Base-by-base conservation (phyloP, 2,888 invertebrate species). In the Oxyteleia sp. region DNA sequence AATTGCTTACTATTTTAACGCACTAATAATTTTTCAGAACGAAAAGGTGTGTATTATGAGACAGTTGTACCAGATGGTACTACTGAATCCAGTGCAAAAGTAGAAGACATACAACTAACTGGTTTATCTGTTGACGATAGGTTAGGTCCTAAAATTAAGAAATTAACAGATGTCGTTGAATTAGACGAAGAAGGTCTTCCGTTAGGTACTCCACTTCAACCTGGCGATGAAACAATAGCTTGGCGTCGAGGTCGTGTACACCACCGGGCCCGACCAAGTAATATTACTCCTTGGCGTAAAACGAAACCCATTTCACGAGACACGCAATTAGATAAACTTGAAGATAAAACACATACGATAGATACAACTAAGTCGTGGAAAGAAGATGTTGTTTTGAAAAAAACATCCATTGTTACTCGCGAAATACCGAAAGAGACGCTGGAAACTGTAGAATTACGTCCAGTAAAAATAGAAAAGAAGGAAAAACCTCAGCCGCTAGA, bases 161-260 rank as follows among this genome's bases (percentile, higher is more conserved):
- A 80, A 74, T 78, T 82, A 49, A 53, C 89, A 76, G 86, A 88
- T 84, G 82, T 88, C 69, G 61, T 86, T 41, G 85, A 89, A 41
- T 82, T 90, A 43, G 94, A 94, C 81, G 93, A 93, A 76, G 93
- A 93, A 84, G 94, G 94, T 85, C 84, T 94, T 82, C 94, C 94
- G 11, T 85, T 93, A 82, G 95, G 94, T 41, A 88, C 86, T 47
- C 87, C 89, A 8, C 85, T 93, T 64, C 91, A 89, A 82, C 88
- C 92, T 2, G 92, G 92, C 26, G 95, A 95, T 89, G 95, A 95
- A 90, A 93, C 94, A 29, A 88, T 95, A 85, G 94, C 95, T 16
- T 95, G 95, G 95, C 92, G 95, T 85, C 90, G 88, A 79, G 90
- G 88, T 15, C 86, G 91, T 1, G 91, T 91, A 38, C 84, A 82